Conservation (phyloP, 1,140 invertebrate species). For the Bacillus rossius region DNA sequence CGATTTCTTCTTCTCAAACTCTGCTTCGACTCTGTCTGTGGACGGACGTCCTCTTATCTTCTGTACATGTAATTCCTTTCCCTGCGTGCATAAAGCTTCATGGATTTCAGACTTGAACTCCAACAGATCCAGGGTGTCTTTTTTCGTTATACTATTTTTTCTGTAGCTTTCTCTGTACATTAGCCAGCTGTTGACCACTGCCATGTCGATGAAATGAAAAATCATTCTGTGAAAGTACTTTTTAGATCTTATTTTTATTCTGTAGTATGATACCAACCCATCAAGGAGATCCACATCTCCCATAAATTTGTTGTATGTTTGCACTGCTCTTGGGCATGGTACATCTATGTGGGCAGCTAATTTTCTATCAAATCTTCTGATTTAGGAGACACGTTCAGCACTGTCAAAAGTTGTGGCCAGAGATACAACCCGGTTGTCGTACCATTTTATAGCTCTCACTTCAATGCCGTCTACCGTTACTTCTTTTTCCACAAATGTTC, state of each 20-base stretch:
- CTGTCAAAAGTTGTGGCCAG: background rate
- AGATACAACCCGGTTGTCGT: background rate
- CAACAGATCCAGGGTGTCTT: too few relatives aligned
- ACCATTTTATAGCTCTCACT: conserved; percentile 5
- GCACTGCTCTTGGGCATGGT: background rate
- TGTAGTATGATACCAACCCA: conserved; percentile 22
- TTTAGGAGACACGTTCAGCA: background rate
- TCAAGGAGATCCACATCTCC: conserved; percentile 32
- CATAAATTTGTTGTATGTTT: conserved; percentile 19
- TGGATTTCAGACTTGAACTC: too few relatives aligned
- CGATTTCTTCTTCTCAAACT: too few relatives aligned
- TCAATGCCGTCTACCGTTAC: conserved; percentile 6
- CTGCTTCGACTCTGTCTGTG: too few relatives aligned
- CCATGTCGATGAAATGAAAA: conserved; percentile 30
- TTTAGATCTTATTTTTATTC: conserved; percentile 21
- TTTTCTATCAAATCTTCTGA: background rate
- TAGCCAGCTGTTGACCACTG: conserved; percentile 26
- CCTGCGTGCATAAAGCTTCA: too few relatives aligned
- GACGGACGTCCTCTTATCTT: too few relatives aligned
- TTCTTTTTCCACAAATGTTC: background rate
- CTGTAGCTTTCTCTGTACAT: conserved; percentile 17
- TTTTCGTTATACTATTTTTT: background rate
- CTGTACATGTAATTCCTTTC: too few relatives aligned
- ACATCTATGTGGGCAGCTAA: background rate
- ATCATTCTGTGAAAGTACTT: conserved; percentile 26